Conservation (phyloP, 2,113 vertebrate genomes). For the Panthera tigris region DNA sequence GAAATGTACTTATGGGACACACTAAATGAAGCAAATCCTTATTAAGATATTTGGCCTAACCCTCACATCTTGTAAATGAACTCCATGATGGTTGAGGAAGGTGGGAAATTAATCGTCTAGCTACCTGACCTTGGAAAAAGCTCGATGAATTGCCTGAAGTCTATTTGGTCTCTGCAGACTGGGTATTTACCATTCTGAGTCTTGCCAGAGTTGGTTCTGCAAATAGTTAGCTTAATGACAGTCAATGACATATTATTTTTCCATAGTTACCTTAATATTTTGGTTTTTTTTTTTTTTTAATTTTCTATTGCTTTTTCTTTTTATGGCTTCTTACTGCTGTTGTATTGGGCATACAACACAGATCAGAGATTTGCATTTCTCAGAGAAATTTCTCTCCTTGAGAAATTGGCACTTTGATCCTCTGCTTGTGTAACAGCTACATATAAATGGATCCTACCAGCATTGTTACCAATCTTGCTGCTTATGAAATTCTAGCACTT, state of each 20-base stretch:
- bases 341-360: constrained; percentile 68
- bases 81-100: constrained; percentile 60
- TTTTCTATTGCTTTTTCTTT: constrained; percentile 74
- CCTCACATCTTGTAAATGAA: constrained; percentile 71
- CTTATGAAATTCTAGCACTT: constrained; percentile 41
- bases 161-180: constrained; percentile 74
- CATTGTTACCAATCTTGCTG: constrained; percentile 30
- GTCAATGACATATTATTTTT: constrained; percentile 27
- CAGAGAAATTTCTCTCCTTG: constrained; percentile 57
- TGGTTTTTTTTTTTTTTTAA: constrained; percentile 51
- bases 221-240: constrained; percentile 53
- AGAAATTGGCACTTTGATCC: constrained; percentile 76
- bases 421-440: constrained; percentile 18
- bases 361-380: constrained; percentile 69
- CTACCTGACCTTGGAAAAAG: constrained; percentile 63
- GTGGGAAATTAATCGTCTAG: constrained; percentile 65
- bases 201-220: constrained; percentile 53
- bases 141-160: constrained; percentile 58
- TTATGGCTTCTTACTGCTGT: constrained; percentile 74
- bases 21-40: constrained; percentile 75
- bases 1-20: constrained; percentile 64
- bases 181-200: constrained; percentile 59
- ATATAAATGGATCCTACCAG: not conserved
- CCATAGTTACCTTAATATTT: constrained; percentile 58
- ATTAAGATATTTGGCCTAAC: constrained; percentile 77